Base-by-base conservation (phyloP, 1,140 invertebrate genomes). In the Drosophila subobscura region DNA sequence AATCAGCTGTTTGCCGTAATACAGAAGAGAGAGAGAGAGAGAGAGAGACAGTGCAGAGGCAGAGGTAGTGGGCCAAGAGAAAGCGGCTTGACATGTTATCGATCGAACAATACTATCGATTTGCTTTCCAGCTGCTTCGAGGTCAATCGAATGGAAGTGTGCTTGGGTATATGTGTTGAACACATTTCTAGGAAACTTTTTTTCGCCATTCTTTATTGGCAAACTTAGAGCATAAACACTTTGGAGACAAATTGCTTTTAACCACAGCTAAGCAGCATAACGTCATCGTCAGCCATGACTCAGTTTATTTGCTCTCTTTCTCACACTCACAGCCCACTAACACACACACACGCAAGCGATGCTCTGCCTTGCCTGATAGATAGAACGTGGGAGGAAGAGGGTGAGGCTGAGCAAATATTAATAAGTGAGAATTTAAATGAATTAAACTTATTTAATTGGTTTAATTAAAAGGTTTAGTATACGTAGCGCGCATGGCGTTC, bases 141-240 rank as follows among this genome's bases (percentile, higher is more conserved):
- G 72, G 72, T 75, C 72, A 75, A 75, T 64, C 71, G 68, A 75
- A 75, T 57, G 53, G 50, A 14, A n/a, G n/a, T 41, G 51, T 44
- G 55, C 25, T 14, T 56, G 23, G 40, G 29, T 61, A 52, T 49
- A 63, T 68, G 52, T 57, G 29, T 41, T 68, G 50, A 42, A 44
- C 50, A 25, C 65, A 68, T 56, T 67, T 67, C 33, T 68, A 64
- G 42, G 37, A 68, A 67, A 68, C 46, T 45, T 58, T 63, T 65
- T 46, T 68, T 56, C 51, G 65, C 65, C 50, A 47, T 33, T 33
- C 8, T 75, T 67, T 58, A 75, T 61, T 68, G 72, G 72, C 54
- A 68, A 76, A 75, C 71, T 74, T 75, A 29, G 61, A 75, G 61
- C 72, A 75, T 75, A 75, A 75, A 74, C 71, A 74, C 72, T 75